Percentiles rank a stretch among this genome's conserved stretches.
Evolutionary conservation across 1,140 invertebrate species (phyloP).

Genomic region (Daktulosphaira vitifoliae): DNA sequence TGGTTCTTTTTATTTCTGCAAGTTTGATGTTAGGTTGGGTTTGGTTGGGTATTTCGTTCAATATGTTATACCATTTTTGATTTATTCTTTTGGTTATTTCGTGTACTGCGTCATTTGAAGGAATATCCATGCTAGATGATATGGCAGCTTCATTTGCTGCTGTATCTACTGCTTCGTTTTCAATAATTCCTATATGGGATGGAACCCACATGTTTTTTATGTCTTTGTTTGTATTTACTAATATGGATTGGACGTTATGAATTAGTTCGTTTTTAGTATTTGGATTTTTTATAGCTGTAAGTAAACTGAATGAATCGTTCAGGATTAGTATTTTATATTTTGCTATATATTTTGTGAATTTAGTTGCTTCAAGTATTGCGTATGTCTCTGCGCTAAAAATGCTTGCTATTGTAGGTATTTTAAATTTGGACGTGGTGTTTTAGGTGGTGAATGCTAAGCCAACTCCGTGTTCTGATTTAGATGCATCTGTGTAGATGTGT

Average conservation of each 20-base stretch:
- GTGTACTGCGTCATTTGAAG: neutral
- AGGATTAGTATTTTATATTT: neutral
- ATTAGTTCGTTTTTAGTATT: too few species aligned
- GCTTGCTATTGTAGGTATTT: neutral
- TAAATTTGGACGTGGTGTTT: neutral
- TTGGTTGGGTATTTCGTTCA: too few species aligned
- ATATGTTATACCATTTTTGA: neutral
- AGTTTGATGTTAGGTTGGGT: neutral
- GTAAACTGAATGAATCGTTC: neutral
- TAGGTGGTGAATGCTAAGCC: neutral
- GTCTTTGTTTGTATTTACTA: too few species aligned
- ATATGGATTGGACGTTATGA: neutral
- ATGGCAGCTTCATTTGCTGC: neutral
- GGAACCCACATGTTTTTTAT: neutral
- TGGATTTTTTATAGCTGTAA: neutral
- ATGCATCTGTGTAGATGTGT: neutral
- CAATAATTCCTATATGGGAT: neutral
- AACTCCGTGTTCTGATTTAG: neutral
- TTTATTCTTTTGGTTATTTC: neutral
- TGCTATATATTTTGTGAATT: neutral
- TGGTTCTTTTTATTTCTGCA: neutral
- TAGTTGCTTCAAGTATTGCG: neutral
- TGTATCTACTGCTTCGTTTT: neutral
- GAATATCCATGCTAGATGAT: neutral
- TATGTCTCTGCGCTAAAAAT: neutral